Base-by-base conservation (phyloP, 2,888 invertebrate species). In the Troides helena region DNA sequence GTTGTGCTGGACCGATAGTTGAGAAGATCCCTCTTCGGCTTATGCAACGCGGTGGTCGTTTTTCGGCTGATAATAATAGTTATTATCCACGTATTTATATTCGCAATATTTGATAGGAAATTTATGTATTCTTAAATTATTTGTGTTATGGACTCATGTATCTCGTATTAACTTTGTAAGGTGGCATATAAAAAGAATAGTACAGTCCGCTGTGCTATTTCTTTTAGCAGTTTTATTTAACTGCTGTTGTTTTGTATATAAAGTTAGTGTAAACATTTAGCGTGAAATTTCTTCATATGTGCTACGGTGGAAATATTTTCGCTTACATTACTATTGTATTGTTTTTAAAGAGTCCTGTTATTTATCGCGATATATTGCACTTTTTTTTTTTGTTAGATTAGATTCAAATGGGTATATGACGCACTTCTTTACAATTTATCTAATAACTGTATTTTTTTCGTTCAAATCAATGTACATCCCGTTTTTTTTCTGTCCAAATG, bases 221-320 rank as follows among this genome's bases (percentile, higher is more conserved):
- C 53, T 58, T 58, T 58, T n/a, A 10, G 57, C 23, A 58, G 57
- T 58, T 58, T 23, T 57, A 23, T 58, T 21, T n/a, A n/a, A n/a
- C n/a, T 53, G 53, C 53, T 8, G n/a, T 53, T 23, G 57, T 58
- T 58, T 23, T 58, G 57, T 58, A 58, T 23, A 58, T 58, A 46
- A 66, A 50, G 8, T 53, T 53, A 53, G 50, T 53, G 39, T 53
- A 62, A 67, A 30, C 36, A 39, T 61, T 56, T 21, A 67, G 17
- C 39, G 17, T 39, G n/a, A 53, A 53, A 53, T n/a, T 53, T 53
- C 12, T 18, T 50, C 50, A 50, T 17, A 50, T 50, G 50, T 50
- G 3, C 14, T 17, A 18, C 18, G 17, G 18, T 50, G 18, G 2
- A 7, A 53, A 53, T n/a, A 53, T n/a, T 53, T 53, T n/a, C 5